Percentiles rank a stretch among this genome's conserved stretches.
These are phyloP conservation scores for Andricus grossulariae DNA, from an alignment of 1,140 invertebrate species.

Conservation along the genomic window DNA sequence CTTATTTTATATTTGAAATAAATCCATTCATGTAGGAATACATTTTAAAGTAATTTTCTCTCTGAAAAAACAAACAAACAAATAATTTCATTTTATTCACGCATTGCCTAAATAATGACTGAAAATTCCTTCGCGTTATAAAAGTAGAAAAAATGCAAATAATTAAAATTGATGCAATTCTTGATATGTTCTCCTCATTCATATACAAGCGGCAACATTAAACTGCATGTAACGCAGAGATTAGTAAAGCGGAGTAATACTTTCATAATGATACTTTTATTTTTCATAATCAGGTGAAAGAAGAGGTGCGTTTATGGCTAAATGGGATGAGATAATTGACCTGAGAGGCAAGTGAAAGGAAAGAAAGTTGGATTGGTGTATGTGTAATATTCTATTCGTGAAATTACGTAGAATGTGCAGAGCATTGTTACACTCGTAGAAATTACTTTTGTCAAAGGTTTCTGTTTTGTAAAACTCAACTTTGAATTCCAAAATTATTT, in stretches of 20 bases:
- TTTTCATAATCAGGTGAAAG: conserved; percentile 6
- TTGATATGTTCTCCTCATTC: neutral
- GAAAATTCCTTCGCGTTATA: no score
- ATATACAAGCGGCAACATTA: neutral
- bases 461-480: no score
- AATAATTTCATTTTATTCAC: no score
- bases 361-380: neutral
- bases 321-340: neutral
- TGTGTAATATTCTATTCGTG: no score
- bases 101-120: no score
- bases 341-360: conserved; percentile 15
- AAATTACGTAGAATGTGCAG: conserved; percentile 1
- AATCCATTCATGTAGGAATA: no score
- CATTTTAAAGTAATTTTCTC: no score
- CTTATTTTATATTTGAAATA: no score
- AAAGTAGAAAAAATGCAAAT: neutral
- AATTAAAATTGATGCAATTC: conserved; percentile 9
- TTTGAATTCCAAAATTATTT: no score
- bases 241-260: conserved; percentile 26
- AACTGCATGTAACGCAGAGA: conserved; percentile 1
- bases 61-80: no score
- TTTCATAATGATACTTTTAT: conserved; percentile 23
- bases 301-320: neutral
- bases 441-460: no score
- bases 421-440: neutral